Conservation (phyloP, 2,113 vertebrate genomes). For the Zonotrichia leucophrys region DNA sequence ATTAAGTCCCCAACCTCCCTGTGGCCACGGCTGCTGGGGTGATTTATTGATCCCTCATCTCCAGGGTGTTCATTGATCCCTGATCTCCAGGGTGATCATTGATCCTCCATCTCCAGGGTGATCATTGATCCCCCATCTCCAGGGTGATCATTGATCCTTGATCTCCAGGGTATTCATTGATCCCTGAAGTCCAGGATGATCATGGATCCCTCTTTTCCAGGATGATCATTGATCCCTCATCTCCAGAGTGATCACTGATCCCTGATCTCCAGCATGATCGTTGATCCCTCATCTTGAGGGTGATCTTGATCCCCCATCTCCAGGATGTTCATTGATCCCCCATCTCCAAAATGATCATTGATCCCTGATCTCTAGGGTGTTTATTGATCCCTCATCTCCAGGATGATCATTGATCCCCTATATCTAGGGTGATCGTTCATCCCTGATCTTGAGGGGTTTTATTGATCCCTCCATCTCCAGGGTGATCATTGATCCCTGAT, state of each 20-base stretch:
- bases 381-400: neutral
- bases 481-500: neutral
- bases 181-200: neutral
- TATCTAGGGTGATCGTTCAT: no score
- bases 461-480: no score
- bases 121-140: no score
- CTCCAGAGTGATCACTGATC: neutral
- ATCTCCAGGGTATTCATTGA: neutral
- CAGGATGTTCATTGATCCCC: no score
- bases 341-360: neutral
- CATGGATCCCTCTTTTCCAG: neutral
- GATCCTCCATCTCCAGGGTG: neutral
- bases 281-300: no score
- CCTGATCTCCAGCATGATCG: neutral
- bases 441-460: no score
- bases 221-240: neutral
- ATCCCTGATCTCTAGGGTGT: neutral
- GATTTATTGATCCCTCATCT: neutral
- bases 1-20: fast-evolving
- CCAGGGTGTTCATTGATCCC: no score
- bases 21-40: neutral
- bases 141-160: neutral
- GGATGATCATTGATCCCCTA: neutral
- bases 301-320: no score
- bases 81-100: neutral